Base-by-base conservation (phyloP, 2,888 invertebrate species). In the Congeria kusceri region DNA sequence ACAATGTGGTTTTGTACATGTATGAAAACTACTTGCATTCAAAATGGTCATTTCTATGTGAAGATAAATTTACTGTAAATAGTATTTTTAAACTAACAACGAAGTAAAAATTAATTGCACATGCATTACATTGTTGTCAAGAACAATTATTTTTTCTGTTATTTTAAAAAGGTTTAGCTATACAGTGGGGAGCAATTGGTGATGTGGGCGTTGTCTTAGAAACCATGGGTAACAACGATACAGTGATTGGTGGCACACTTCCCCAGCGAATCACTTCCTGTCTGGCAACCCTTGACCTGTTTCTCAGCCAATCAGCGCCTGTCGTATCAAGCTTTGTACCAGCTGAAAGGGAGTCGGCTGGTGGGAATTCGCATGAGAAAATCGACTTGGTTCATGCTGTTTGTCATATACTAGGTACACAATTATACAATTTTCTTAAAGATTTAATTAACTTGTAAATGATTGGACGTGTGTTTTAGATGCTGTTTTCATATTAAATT, bases 141-240 rank as follows among this genome's bases (percentile, higher is more conserved):
- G 1, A 29, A 20, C 25, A 58, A 25, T 44, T 11, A 23, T 28
- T 56, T 29, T 2, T 49, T 59, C 72, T 5, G 3, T 39, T 39
- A 39, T 39, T 11, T 39, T 39, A 39, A 39, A n/a, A n/a, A 94
- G 94, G 92, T 0, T 93, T 96, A 64, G 98, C 99, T 56, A 97
- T 99, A 89, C 99, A 99, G 94, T 99, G 99, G 99, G 99, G 99
- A 86, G 99, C 99, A 78, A 97, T 99, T 91, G 99, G 98, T 74
- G 99, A 99, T 93, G 98, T 98, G 56, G 99, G 99, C 67, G 95
- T 99, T 72, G 95, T 99, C 78, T 94, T 97, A 91, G 98, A 98
- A 90, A 96, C 96, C 61, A 96, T 98, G 95, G 95, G 97, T 61
- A 97, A 89, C 69, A 98, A 98, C 93, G 97, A 98, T 65, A 96